Evolutionary conservation across 2,888 invertebrate species (phyloP), one percentile per base, ranked within the genome.

Genomic region (Archips crataeganus): DNA sequence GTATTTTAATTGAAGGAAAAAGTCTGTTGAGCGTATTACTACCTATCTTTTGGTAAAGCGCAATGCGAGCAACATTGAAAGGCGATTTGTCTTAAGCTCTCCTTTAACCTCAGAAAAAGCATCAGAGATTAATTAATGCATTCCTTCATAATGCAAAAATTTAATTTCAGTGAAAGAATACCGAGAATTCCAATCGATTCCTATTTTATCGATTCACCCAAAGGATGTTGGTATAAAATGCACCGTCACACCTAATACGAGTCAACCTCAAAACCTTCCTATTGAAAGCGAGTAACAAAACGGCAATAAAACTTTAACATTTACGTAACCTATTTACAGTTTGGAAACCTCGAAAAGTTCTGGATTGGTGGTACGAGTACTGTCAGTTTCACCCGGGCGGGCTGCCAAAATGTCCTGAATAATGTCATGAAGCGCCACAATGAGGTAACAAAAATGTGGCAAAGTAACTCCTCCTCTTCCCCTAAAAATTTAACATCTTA

Each of bases 371-470:
- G 59, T 57, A 57, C 57, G 57, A 32, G 57, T 57, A 73, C 73
- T 73, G 68, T 73, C 73, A 49, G 73, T 73, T 68, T 73, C 68
- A 59, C 63, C 63, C 73, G 68, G 73, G 73, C 73, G 59, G 59
- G 47, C 59, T 73, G 73, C 73, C 73, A 73, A 66, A 72, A 67
- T 63, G 73, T 73, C 68, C 73, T 73, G 73, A 69, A 69, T 69
- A 49, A 64, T 68, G 47, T 45, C 57, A 54, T 23, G 72, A 57
- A 72, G 62, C 67, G 61, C 45, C 42, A 54, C 49, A 39, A 62
- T 45, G 61, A 72, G 71, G 71, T 72, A 54, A 51, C 67, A 54
- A 72, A 72, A 68, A 72, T 66, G 71, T 72, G 67, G 61, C 54
- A 54, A 72, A 71, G 57, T 62, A 72, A 72, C 67, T 62, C 54